Evolutionary conservation across 1,140 invertebrate species (phyloP), one percentile per base, ranked within the genome.

Genomic region (Drosophila melanogaster): DNA sequence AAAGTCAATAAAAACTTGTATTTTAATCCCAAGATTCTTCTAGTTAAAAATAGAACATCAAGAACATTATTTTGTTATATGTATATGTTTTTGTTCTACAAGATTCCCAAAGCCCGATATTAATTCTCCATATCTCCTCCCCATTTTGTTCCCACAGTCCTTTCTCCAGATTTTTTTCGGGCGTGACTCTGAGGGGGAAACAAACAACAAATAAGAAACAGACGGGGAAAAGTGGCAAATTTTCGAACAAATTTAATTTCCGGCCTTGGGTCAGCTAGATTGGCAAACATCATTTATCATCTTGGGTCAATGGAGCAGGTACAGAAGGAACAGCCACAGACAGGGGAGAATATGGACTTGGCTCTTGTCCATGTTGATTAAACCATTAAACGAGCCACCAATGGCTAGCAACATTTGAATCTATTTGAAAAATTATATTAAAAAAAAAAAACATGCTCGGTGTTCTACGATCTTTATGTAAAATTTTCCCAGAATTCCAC

Each of bases 201-300:
- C 41, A 64, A 64, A 50, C 15, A 61, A 61, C 51, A 58, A 57
- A 37, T 3, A 47, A 47, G 15, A 24, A 69, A 47, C 6, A 24
- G 10, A 17, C n/a, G 10, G 11, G 41, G 43, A n/a, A 49, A 49
- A 56, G 35, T 70, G 66, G 64, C 64, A 69, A 70, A 70, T 70
- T 69, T 70, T 19, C 30, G 35, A 47, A 69, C 66, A 70, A 70
- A 70, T 70, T 70, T 57, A 57, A 70, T 70, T 70, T 70, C 66
- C 66, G 64, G 50, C 12, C 35, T 5, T 7, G 64, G 66, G 41
- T 47, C 43, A 56, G 10, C 22, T 33, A 38, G 66, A 69, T 70
- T 69, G 66, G 40, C 66, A 55, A 70, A 69, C 33, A 33, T 33
- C 43, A 70, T 70, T 70, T 70, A 70, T 70, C 66, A 70, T 69